Evolutionary conservation across 2,888 invertebrate genomes (phyloP), one percentile per base, ranked within the genome.

Genomic region (Erpobdella octoculata): DNA sequence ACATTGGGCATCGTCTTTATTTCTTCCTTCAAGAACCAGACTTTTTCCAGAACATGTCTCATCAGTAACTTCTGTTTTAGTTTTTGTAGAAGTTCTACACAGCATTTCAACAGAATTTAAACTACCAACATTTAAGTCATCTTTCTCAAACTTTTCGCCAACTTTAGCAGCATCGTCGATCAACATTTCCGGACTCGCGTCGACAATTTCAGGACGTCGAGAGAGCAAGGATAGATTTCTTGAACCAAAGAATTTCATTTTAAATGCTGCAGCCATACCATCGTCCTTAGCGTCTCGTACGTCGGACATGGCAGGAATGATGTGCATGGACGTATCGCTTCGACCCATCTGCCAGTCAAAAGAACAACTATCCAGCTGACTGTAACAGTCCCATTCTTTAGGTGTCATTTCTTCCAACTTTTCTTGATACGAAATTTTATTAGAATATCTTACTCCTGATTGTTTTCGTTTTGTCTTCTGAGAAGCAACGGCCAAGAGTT

Each of bases 201-300:
- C 97, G 95, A 98, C 96, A 74, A 92, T 90, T 85, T 98, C 97
- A 2, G 97, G 96, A 87, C 96, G 96, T 83, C 96, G 95, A 66
- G 95, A 89, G 79, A 97, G 88, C 79, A 93, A 93, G 80, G 89
- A 89, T 80, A 96, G 91, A 76, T 96, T 96, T 83, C 94, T 58
- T 15, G 28, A n/a, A 12, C 33, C 59, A 38, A 41, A 46, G 65
- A 65, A 33, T 21, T 41, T 38, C n/a, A 33, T n/a, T 35, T 64
- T 25, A 31, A 36, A 46, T 65, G 41, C 12, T n/a, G 15, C 28
- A 9, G 37, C 15, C 21, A 28, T 28, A 38, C 18, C 18, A 12
- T 65, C 62, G n/a, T n/a, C 21, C n/a, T 31, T 62, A 31, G 35
- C 33, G 21, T 31, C 31, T n/a, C 2, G 1, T 33, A 72, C 67